Evolutionary conservation across 2,797 vertebrate genomes (phyloP), one percentile per base, ranked within the genome.

Genomic region (Hylomyscus alleni): DNA sequence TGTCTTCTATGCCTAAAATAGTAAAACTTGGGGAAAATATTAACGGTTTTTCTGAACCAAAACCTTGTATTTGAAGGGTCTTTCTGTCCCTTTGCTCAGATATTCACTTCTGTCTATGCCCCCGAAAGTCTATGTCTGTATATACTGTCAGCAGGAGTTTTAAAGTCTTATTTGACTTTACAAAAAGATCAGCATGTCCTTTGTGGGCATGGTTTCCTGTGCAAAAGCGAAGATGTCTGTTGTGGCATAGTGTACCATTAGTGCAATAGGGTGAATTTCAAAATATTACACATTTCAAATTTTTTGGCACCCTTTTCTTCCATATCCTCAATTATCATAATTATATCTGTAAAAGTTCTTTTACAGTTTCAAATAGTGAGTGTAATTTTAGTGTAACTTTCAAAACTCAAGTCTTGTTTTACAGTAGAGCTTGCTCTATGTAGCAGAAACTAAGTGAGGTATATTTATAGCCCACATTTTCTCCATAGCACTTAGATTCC

Each of bases 41-140:
- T 56, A 69, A 69, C 96, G 84, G 72, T 96, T 98, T 98, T 98
- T 77, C 88, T 98, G 54, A 97, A 95, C 83, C 95, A 96, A 69
- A 98, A 93, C 97, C 93, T 91, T 97, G 40, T 97, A 97, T 98
- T 97, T 97, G 91, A 98, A 98, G 72, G 96, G 94, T 86, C 84
- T 97, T 81, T 77, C 95, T 97, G 34, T 97, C 95, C 89, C 97
- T 90, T 92, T 95, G 5, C 20, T 95, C 96, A 93, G 97, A n/a
- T 77, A 58, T 96, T 97, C 96, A 97, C 91, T 97, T 98, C 95
- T 94, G 67, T 97, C 93, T 97, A 92, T 97, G 98, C 76, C 94
- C 77, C 80, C 92, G 93, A 97, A 97, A 94, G 77, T 93, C 6
- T 94, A 65, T 95, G 90, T 92, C 78, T 97, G 95, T 78, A 87